A percentile compares a stretch with the other conserved stretches of the same genome.
Evolutionary conservation across 2,113 vertebrate species (phyloP).

Genomic region (Dermatemys mawii): DNA sequence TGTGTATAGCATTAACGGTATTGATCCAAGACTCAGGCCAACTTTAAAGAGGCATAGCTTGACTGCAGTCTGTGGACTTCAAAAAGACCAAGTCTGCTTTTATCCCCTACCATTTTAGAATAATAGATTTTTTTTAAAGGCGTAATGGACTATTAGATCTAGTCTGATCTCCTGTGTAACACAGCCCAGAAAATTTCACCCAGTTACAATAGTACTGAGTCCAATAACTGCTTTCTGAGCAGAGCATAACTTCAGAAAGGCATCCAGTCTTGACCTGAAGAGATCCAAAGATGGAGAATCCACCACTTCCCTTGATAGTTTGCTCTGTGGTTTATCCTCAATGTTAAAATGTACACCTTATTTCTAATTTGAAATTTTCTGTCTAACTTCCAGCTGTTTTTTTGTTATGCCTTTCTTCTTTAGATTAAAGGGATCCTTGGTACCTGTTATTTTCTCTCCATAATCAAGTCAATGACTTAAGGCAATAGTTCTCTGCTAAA

Average conservation of each 20-base stretch:
- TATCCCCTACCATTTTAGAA: background rate
- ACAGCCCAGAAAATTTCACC: background rate
- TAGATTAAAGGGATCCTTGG: background rate
- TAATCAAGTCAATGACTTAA: background rate
- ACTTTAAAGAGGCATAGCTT: background rate
- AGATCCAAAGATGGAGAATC: background rate
- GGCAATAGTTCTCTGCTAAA: background rate
- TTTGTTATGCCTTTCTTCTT: background rate
- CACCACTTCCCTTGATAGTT: background rate
- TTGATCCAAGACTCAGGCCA: background rate
- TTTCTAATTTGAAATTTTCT: background rate
- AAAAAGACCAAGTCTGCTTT: background rate
- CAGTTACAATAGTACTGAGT: background rate
- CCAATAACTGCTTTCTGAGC: background rate
- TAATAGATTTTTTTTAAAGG: background rate
- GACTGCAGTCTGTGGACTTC: background rate
- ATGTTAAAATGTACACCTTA: background rate
- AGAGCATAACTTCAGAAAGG: background rate
- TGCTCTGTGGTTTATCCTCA: background rate
- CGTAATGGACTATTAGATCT: background rate
- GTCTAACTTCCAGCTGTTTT: background rate
- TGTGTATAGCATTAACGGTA: fast-evolving
- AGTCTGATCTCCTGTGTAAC: background rate
- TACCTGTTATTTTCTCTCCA: background rate
- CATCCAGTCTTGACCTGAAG: background rate